Evolutionary conservation across 2,888 invertebrate species (phyloP), one percentile per base, ranked within the genome.

Genomic region (Dusona sp.): DNA sequence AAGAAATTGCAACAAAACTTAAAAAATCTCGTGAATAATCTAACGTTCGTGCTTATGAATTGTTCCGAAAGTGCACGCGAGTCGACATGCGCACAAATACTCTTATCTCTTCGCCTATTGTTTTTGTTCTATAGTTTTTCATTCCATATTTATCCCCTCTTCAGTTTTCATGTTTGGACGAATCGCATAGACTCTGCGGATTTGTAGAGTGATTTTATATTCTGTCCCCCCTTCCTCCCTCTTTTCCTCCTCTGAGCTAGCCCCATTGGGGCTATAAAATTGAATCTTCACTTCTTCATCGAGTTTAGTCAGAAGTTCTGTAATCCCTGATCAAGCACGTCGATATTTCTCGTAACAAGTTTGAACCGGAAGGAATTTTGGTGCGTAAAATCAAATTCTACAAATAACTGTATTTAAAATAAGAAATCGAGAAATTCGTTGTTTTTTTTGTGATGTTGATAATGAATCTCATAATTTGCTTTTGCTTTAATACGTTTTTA

Each of bases 21-120:
- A 68, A 42, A 70, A 70, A 45, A 36, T 25, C 36, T 54, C 38
- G 54, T 73, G 36, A 73, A 73, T 73, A 73, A 51, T 38, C 3
- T 22, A 36, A 54, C 36, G n/a, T n/a, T 73, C 73, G 73, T 54
- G 51, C 73, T 54, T 7, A 8, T 22, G 48, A 22, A 3, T 42
- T 33, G 11, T 54, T 51, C n/a, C 4, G 1, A 22, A n/a, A 42
- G 22, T 29, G 16, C 61, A 61, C 61, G 61, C 61, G 36, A 54
- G 38, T 29, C 29, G 61, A 54, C 73, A 70, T 70, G 70, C 70
- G 45, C 54, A 36, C 70, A 29, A 70, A 70, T 9, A 29, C 4
- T 22, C 3, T 36, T n/a, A 11, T 54, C n/a, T 4, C 11, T 73
- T 19, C 13, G 11, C n/a, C 16, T 11, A 29, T 29, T 0, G n/a